Evolutionary conservation across 2,113 vertebrate species (phyloP), one percentile per base, ranked within the genome.

Genomic region (Petroica traversi): DNA sequence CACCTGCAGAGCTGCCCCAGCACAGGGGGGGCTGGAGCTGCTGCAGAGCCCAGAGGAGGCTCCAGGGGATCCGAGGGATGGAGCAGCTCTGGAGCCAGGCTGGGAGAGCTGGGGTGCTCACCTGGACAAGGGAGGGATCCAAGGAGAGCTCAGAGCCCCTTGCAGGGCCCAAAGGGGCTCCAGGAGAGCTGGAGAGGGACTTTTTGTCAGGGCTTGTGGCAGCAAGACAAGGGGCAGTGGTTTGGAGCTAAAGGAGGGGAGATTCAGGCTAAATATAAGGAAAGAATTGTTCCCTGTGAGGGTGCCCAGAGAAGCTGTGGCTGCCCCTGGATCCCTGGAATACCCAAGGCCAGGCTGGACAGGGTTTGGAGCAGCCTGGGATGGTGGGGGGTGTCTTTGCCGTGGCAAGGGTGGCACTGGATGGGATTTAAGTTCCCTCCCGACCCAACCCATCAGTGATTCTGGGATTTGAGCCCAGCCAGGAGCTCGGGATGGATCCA

Each of bases 401-500:
- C 46, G 18, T 43, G 43, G 43, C 43, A 43, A 10, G 14, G 2
- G 2, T 14, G 38, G 11, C 19, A 25, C 2, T 12, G 20, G 28
- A 13, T 40, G 58, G 2, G 0, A 11, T 23, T 40, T 52, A 31
- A 31, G 13, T 8, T 29, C 36, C 41, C 17, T 20, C 9, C 41
- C 54, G 59, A 2, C 19, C 51, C 59, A 67, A 2, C 2, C 34
- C 26, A 51, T n/a, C 7, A n/a, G n/a, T n/a, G n/a, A n/a, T n/a
- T n/a, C 43, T 19, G n/a, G 28, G 15, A 28, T 43, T 46, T n/a
- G n/a, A n/a, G n/a, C n/a, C n/a, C n/a, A n/a, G n/a, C n/a, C n/a
- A n/a, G n/a, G n/a, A n/a, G n/a, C 80, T 58, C 0, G 13, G 1
- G 57, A 12, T 5, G 29, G 45, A 45, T 8, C 24, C 55, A 63